Conservation (phyloP, 2,888 invertebrate genomes). For the Chorisops tibialis region DNA sequence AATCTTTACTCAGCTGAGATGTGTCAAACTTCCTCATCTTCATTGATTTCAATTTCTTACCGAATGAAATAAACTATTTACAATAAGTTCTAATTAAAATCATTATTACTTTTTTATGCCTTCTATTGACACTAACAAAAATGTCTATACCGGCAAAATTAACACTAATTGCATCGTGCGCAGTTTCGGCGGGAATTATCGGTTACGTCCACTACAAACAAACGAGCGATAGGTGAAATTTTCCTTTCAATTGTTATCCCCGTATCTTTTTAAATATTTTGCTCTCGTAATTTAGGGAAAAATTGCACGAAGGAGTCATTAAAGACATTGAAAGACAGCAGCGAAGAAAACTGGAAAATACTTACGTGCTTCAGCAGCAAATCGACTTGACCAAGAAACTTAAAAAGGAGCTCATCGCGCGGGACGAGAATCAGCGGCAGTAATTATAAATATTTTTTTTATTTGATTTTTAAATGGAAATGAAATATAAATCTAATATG, state of each 20-base stretch:
- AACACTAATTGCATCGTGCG: constrained; percentile 59
- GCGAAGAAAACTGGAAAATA: constrained; percentile 69
- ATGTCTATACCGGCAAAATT: constrained; percentile 67
- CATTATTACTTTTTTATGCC: too few species aligned
- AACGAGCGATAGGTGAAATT: constrained; percentile 62
- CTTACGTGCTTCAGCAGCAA: constrained; percentile 70
- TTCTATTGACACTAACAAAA: too few species aligned
- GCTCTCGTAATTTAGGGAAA: constrained; percentile 57
- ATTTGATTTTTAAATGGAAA: too few species aligned
- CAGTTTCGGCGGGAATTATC: constrained; percentile 61
- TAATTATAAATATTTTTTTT: too few species aligned
- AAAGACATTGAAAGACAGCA: constrained; percentile 73
- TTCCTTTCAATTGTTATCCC: not conserved
- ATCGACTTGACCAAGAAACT: constrained; percentile 68
- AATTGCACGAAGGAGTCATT: constrained; percentile 75
- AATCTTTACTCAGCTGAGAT: too few species aligned
- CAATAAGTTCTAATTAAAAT: too few species aligned
- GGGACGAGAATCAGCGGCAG: too few species aligned
- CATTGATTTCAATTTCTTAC: too few species aligned
- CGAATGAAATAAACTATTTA: too few species aligned
- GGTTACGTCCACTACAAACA: constrained; percentile 74
- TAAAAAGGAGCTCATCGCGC: constrained; percentile 49
- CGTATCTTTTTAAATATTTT: not conserved
- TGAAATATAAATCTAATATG: too few species aligned
- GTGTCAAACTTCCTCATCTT: too few species aligned